phyloP scores from a whole-genome alignment of 2,113 vertebrate genomes.

The Steatornis caripensis region DNA sequence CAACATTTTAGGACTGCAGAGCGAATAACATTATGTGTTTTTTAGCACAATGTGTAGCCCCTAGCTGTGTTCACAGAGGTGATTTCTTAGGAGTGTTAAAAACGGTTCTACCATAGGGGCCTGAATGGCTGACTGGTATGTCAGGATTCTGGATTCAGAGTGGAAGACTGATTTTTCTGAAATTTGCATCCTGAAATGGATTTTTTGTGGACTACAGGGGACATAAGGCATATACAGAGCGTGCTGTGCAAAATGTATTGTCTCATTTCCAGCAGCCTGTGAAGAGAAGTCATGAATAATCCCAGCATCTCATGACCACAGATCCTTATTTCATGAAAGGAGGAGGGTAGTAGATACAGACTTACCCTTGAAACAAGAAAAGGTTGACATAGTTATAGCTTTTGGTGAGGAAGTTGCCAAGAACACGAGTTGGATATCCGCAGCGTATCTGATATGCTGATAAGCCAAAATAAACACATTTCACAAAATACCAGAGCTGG shows the following conservation, averaged over 20 bases:
- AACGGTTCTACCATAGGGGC: neutral
- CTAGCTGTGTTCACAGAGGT: neutral
- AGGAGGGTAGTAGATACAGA: neutral
- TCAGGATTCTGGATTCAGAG: neutral
- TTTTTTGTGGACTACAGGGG: neutral
- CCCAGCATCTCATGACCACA: neutral
- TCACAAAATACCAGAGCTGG: constrained; percentile 99
- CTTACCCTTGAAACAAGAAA: constrained; percentile 98
- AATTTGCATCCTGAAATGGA: neutral
- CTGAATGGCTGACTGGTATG: neutral
- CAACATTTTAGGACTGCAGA: neutral
- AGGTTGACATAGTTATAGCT: constrained; percentile 98
- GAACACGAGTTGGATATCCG: constrained; percentile 94
- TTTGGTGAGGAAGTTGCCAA: constrained; percentile 99
- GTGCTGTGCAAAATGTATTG: neutral
- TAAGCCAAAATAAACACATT: constrained; percentile 97
- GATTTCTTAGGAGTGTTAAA: neutral
- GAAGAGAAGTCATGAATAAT: neutral
- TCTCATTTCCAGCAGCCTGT: neutral
- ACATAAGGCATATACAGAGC: neutral
- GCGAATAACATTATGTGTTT: neutral
- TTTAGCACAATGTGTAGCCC: neutral
- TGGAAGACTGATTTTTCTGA: neutral
- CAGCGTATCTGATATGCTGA: constrained; percentile 99
- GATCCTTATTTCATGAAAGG: neutral